These are phyloP conservation scores for Nysson spinosus DNA, from an alignment of 2,888 invertebrate genomes.

Conservation along the genomic window DNA sequence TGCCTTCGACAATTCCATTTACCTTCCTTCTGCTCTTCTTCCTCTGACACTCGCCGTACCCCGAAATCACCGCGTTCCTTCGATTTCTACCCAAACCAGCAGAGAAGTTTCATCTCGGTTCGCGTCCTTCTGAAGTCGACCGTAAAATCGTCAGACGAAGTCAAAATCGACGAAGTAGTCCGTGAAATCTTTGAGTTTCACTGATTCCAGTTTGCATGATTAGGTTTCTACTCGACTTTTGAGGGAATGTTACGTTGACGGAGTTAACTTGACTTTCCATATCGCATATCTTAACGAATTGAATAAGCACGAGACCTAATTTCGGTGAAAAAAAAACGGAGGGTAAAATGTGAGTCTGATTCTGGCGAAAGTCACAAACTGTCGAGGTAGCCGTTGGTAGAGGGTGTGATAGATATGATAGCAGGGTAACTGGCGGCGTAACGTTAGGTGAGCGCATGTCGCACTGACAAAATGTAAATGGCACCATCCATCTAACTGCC, in stretches of 20 bases:
- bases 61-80: constrained; percentile 14
- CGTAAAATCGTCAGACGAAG: constrained; percentile 42
- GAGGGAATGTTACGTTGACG: no score
- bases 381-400: constrained; percentile 39
- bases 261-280: no score
- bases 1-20: constrained; percentile 43
- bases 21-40: constrained; percentile 13
- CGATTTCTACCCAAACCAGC: constrained; percentile 6
- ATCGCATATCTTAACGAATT: no score
- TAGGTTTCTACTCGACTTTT: neutral
- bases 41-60: constrained; percentile 5
- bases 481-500: constrained; percentile 75
- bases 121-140: constrained; percentile 40
- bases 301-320: no score
- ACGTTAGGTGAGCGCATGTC: constrained; percentile 71
- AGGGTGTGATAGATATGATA: constrained; percentile 76
- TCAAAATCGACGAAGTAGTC: constrained; percentile 35
- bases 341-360: constrained; percentile 26
- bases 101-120: constrained; percentile 17
- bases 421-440: constrained; percentile 64
- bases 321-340: constrained; percentile 5
- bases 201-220: constrained; percentile 2
- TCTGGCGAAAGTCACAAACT: constrained; percentile 20
- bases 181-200: constrained; percentile 23
- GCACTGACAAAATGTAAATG: constrained; percentile 78